Percentiles rank a stretch among this genome's conserved stretches.
Evolutionary conservation across 2,888 invertebrate species (phyloP).

Genomic region (Dasysyrphus tricinctus): DNA sequence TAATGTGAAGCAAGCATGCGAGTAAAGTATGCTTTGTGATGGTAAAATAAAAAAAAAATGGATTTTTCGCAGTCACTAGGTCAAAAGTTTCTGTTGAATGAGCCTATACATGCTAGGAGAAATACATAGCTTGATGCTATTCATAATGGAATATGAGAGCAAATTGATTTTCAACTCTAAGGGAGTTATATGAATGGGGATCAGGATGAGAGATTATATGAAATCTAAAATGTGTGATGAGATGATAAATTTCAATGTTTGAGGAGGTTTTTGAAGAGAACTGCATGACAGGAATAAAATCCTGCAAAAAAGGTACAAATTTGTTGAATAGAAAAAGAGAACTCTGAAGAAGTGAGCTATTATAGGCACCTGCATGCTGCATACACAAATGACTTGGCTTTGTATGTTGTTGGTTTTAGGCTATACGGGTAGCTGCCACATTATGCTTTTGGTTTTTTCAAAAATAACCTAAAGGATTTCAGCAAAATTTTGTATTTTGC

Average conservation of each 20-base stretch:
- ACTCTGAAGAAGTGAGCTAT: too few relatives aligned
- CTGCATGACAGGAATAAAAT: background rate
- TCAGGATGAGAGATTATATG: slow-evolving; percentile 13
- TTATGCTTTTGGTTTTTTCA: too few relatives aligned
- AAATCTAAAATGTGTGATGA: background rate
- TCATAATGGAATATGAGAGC: slow-evolving; percentile 17
- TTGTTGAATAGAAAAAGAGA: background rate
- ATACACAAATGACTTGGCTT: too few relatives aligned
- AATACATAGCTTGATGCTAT: background rate
- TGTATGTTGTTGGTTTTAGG: too few relatives aligned
- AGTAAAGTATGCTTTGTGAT: slow-evolving; percentile 16
- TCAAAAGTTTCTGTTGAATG: slow-evolving; percentile 57
- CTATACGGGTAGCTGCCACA: too few relatives aligned
- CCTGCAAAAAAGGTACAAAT: background rate
- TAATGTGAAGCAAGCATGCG: slow-evolving; percentile 46
- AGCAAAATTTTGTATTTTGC: too few relatives aligned
- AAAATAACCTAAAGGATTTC: too few relatives aligned
- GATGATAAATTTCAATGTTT: slow-evolving; percentile 10
- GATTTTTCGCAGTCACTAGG: slow-evolving; percentile 67
- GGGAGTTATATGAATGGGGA: slow-evolving; percentile 3
- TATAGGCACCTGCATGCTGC: background rate
- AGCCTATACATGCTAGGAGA: background rate
- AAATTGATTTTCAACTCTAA: slow-evolving; percentile 12
- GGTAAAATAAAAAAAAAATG: slow-evolving; percentile 37
- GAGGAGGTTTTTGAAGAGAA: background rate